Evolutionary conservation across 1,140 invertebrate species (phyloP).

Genomic region (Papilio xuthus): DNA sequence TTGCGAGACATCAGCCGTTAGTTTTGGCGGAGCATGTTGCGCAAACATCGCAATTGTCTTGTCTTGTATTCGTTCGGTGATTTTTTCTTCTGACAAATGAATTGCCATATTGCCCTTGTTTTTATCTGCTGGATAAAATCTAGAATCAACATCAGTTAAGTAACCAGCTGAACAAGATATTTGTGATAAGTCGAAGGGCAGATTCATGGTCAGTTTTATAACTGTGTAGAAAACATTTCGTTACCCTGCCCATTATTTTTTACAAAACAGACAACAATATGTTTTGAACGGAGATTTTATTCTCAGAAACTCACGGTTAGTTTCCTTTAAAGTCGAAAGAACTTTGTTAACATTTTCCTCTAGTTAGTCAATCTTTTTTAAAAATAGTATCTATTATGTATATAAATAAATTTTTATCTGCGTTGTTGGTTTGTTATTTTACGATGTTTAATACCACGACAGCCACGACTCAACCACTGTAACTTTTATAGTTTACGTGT

Average conservation of each 20-base stretch:
- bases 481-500: constrained; percentile 13
- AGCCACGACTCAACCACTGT: not conserved
- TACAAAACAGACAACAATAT: too few relatives aligned
- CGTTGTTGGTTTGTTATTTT: not conserved
- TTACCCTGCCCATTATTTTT: too few relatives aligned
- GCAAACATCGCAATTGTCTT: constrained; percentile 39
- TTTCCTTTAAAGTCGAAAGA: too few relatives aligned
- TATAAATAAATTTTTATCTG: not conserved
- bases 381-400: not conserved
- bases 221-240: too few relatives aligned
- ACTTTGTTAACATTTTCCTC: too few relatives aligned
- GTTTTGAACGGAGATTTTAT: too few relatives aligned
- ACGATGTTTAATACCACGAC: not conserved
- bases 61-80: constrained; percentile 26
- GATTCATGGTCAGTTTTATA: not conserved
- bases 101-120: constrained; percentile 12
- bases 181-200: constrained; percentile 33
- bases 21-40: constrained; percentile 49
- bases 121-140: constrained; percentile 14
- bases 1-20: constrained; percentile 51
- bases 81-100: constrained; percentile 30
- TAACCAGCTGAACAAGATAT: constrained; percentile 13
- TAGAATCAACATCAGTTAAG: constrained; percentile 21
- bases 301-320: too few relatives aligned
- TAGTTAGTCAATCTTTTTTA: not conserved